Evolutionary conservation across 2,113 vertebrate species (phyloP).

Genomic region (Daboia siamensis): DNA sequence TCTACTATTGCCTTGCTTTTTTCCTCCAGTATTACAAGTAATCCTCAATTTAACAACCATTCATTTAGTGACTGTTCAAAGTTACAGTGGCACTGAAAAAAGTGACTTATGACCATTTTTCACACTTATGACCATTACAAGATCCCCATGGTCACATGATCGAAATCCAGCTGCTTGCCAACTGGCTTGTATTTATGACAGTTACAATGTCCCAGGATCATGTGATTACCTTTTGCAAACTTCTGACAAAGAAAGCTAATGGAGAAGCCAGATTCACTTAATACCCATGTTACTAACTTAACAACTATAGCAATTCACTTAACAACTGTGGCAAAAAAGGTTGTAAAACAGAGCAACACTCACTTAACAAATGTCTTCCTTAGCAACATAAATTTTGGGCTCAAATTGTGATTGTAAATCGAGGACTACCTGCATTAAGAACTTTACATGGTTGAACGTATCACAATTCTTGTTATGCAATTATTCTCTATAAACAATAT

Average conservation of each 20-base stretch:
- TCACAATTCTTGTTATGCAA: not conserved
- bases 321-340: not conserved
- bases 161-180: not conserved
- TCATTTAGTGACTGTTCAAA: not conserved
- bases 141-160: not conserved
- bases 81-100: not conserved
- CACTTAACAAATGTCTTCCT: not conserved
- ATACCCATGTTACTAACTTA: not conserved
- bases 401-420: not conserved
- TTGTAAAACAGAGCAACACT: not conserved
- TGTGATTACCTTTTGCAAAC: not conserved
- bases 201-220: not conserved
- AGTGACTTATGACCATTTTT: not conserved
- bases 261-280: no score
- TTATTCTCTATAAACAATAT: not conserved
- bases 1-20: not conserved
- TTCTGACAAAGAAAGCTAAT: not conserved
- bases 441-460: no score
- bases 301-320: not conserved
- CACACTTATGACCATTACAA: not conserved
- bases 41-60: not conserved
- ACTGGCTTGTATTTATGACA: not conserved
- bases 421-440: not conserved
- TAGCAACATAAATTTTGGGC: not conserved
- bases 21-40: not conserved